Evolutionary conservation across 2,888 invertebrate genomes (phyloP), one percentile per base, ranked within the genome.

Genomic region (Nomada lathburiana): DNA sequence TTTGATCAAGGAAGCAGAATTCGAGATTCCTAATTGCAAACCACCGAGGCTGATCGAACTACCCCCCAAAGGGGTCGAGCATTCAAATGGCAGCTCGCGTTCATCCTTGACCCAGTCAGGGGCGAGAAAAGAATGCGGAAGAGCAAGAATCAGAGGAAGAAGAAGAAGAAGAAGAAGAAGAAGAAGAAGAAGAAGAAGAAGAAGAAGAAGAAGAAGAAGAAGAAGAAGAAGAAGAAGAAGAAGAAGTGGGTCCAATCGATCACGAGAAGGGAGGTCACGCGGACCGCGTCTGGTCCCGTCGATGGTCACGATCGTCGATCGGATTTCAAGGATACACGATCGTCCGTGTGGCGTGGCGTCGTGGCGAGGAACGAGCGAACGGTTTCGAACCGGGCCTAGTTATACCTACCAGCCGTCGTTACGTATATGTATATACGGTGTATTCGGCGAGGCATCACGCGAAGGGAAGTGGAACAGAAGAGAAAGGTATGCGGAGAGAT

Each of bases 381-480:
- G 86, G 85, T 91, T 89, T 91, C 90, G 89, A 89, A 85, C 84
- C 89, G 90, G 88, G 90, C 92, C 92, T 91, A 92, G 93, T 92
- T 93, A 93, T 93, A 93, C 92, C 90, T 80, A 81, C 84, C 88
- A 84, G 86, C 74, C 85, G 57, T 74, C 67, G 89, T 90, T 89
- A 79, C 71, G 52, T 68, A 86, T 69, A 79, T n/a, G 52, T 68
- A 86, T 90, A 89, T 69, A 79, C n/a, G 26, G 50, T 50, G 84
- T 84, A 85, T 84, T 36, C 89, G 84, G 85, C 83, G 89, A 20
- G 86, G 83, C 80, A 86, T 80, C 80, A 86, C 80, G 72, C 80
- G 81, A 82, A 81, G 90, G 89, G 89, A 94, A 94, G 94, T 94
- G 92, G 94, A 92, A 93, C 94, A 93, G 91, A 94, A 93, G 94